phyloP scores from a whole-genome alignment of 2,797 vertebrate species.

The Argentina silus region DNA sequence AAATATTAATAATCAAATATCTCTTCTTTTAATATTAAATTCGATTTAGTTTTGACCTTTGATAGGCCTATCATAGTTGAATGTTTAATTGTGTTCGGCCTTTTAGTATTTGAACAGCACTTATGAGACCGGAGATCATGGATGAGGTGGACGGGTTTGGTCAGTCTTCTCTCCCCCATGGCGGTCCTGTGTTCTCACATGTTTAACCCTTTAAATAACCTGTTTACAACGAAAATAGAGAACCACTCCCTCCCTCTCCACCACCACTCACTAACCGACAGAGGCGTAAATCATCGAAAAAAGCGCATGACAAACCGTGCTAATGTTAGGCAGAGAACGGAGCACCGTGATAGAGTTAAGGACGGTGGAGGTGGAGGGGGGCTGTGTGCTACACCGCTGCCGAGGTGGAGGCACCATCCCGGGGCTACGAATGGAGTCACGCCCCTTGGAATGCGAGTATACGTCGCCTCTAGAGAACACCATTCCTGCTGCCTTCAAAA shows the following conservation, averaged over 20 bases:
- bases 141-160: slow-evolving; percentile 22
- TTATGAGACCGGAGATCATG: too few relatives aligned
- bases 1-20: slow-evolving; percentile 35
- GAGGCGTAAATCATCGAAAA: neutral
- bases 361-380: neutral
- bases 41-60: slow-evolving; percentile 49
- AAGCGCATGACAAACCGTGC: neutral
- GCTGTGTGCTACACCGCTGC: too few relatives aligned
- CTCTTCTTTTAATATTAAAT: slow-evolving; percentile 35
- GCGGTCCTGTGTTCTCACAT: slow-evolving; percentile 41
- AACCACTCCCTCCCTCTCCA: neutral
- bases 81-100: slow-evolving; percentile 51
- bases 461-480: slow-evolving; percentile 7
- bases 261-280: neutral
- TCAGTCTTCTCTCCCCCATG: slow-evolving; percentile 43
- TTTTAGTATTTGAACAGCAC: slow-evolving; percentile 55
- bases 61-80: slow-evolving; percentile 31
- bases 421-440: slow-evolving; percentile 16
- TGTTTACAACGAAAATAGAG: neutral
- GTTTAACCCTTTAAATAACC: slow-evolving; percentile 46
- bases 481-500: slow-evolving; percentile 5
- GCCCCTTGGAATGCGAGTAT: slow-evolving; percentile 47
- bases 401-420: neutral
- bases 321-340: neutral
- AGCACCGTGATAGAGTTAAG: neutral